These are phyloP conservation scores for Idris sp. DNA, from an alignment of 1,140 invertebrate species.

Conservation along the genomic window DNA sequence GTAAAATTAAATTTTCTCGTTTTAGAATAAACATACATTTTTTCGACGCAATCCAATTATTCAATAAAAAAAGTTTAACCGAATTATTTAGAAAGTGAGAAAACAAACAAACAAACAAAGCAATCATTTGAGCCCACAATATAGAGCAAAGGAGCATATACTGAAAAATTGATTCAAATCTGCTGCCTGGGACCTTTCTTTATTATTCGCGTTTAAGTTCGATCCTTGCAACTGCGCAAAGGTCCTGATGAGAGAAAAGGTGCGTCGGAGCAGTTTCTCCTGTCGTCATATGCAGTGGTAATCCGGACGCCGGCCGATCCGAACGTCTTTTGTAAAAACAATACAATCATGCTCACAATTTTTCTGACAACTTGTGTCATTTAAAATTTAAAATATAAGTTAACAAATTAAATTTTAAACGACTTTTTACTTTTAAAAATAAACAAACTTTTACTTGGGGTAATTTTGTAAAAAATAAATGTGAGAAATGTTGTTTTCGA, in stretches of 20 bases:
- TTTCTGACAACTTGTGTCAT: no score
- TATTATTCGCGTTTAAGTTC: conserved; percentile 54
- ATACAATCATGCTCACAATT: conserved; percentile 13
- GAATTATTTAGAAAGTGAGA: no score
- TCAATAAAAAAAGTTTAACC: no score
- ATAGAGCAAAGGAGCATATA: conserved; percentile 26
- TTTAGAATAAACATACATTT: no score
- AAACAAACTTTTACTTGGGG: no score
- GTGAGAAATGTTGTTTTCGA: no score
- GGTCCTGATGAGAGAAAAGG: conserved; percentile 51
- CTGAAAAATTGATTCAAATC: conserved; percentile 53
- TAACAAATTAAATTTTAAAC: no score
- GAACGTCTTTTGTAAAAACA: conserved; percentile 16
- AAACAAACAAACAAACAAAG: not conserved
- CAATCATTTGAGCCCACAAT: conserved; percentile 1
- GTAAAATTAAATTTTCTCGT: no score
- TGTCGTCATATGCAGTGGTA: conserved; percentile 53
- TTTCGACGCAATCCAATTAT: no score
- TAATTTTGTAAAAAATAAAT: no score
- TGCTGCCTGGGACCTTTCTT: conserved; percentile 35
- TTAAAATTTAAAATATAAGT: no score
- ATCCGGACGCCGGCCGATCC: conserved; percentile 46
- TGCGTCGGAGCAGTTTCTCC: conserved; percentile 36
- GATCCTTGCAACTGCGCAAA: conserved; percentile 64
- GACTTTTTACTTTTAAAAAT: no score